phyloP scores from a whole-genome alignment of 1,140 invertebrate species.

The Brachionus rotundiformis region DNA sequence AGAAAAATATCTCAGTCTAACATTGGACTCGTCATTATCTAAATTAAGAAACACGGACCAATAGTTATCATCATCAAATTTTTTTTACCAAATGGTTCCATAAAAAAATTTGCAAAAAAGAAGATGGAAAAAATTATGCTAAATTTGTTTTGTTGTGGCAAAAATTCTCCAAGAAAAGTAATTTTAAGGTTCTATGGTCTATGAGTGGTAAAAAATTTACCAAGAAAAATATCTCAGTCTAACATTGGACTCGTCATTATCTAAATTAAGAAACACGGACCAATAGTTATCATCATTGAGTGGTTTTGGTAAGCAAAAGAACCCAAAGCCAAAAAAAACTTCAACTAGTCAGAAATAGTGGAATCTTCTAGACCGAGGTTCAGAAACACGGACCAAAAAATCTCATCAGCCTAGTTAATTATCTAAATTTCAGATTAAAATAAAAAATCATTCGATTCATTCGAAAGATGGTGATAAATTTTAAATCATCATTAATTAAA shows the following conservation, averaged over 20 bases:
- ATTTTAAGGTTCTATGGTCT: background rate
- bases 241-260: slow-evolving; percentile 19
- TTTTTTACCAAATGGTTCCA: too few species aligned
- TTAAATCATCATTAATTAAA: slow-evolving; percentile 50
- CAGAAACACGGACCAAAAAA: slow-evolving; percentile 42
- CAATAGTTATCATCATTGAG: slow-evolving; percentile 8
- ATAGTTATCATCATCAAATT: too few species aligned
- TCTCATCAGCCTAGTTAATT: slow-evolving; percentile 11
- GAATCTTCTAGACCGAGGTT: slow-evolving; percentile 29
- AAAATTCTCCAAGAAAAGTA: too few species aligned
- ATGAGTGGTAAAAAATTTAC: background rate
- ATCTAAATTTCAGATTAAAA: slow-evolving; percentile 13
- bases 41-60: slow-evolving; percentile 25
- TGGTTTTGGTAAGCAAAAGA: background rate
- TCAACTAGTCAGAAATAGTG: background rate
- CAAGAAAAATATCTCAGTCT: background rate
- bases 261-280: slow-evolving; percentile 21
- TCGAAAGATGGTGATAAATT: slow-evolving; percentile 48
- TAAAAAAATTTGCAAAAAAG: too few species aligned
- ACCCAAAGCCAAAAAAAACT: background rate
- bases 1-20: background rate
- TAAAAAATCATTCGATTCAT: slow-evolving; percentile 46
- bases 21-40: slow-evolving; percentile 16
- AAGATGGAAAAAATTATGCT: too few species aligned
- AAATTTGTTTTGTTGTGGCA: too few species aligned